Conservation (phyloP, 2,797 vertebrate species). For the Helostoma temminkii region DNA sequence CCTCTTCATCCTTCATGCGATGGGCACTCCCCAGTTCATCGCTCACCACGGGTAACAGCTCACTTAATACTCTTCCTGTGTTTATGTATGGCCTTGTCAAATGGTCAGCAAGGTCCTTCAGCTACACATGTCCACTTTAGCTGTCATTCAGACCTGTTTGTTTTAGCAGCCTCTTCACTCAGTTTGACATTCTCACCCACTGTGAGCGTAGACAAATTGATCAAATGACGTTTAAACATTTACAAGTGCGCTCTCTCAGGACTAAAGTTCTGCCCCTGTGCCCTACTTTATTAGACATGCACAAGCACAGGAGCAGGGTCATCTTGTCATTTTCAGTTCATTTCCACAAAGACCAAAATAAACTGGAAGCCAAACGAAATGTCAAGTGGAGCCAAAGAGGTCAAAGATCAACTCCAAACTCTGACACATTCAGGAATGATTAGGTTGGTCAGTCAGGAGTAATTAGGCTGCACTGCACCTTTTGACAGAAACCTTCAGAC, state of each 20-base stretch:
- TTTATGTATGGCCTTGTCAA: constrained; percentile 55
- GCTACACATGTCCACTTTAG: constrained; percentile 15
- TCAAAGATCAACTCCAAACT: constrained; percentile 52
- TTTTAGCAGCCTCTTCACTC: constrained; percentile 10
- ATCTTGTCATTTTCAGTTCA: constrained; percentile 33
- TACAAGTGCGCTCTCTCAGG: constrained; percentile 23
- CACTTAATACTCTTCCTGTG: constrained; percentile 46
- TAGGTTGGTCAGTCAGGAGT: constrained; percentile 40
- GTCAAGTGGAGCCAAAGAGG: constrained; percentile 53
- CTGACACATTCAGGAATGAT: constrained; percentile 50
- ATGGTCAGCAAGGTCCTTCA: constrained; percentile 1
- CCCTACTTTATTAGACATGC: constrained; percentile 2
- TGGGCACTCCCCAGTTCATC: constrained; percentile 73
- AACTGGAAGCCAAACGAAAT: constrained; percentile 31
- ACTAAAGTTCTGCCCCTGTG: not conserved
- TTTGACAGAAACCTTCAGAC: constrained; percentile 4
- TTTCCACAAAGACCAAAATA: constrained; percentile 53
- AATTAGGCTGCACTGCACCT: constrained; percentile 33
- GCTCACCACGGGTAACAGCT: constrained; percentile 82
- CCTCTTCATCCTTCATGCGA: constrained; percentile 82
- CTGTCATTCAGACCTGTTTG: constrained; percentile 37
- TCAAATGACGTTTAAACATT: constrained; percentile 22
- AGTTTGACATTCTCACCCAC: constrained; percentile 25
- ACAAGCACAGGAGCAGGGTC: not conserved
- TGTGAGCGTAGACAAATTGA: constrained; percentile 6